Evolutionary conservation across 2,113 vertebrate genomes (phyloP).

Genomic region (Caloenas nicobarica): DNA sequence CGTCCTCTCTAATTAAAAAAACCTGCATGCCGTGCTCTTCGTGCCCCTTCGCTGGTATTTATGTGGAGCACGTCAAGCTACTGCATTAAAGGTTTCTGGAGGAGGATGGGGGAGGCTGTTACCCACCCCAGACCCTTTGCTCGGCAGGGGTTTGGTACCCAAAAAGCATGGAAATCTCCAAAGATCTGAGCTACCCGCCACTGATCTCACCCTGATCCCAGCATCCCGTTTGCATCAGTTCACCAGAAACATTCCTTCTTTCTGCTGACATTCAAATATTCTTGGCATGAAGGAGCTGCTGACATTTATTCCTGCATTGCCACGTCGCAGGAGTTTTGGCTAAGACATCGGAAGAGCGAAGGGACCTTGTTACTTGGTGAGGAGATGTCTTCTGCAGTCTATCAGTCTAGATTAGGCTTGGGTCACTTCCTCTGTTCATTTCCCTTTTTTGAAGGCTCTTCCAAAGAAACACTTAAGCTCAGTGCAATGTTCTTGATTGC

Average conservation of each 20-base stretch:
- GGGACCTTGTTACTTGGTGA: background rate
- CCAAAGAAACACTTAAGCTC: background rate
- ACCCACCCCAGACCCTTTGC: background rate
- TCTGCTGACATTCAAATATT: slow-evolving; percentile 1
- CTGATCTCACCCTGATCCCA: background rate
- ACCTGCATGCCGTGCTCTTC: fast-evolving
- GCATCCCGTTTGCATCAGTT: background rate
- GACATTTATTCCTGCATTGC: slow-evolving; percentile 3
- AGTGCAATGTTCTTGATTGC: slow-evolving; percentile 42
- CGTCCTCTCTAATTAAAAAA: background rate
- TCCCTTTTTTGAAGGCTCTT: background rate
- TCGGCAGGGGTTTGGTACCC: fast-evolving
- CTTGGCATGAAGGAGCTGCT: background rate
- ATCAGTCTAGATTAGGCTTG: slow-evolving; percentile 8
- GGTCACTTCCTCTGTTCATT: slow-evolving; percentile 34
- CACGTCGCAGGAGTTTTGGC: background rate
- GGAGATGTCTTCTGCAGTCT: background rate
- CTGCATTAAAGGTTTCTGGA: background rate
- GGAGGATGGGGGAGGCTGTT: background rate
- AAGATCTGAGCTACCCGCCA: background rate
- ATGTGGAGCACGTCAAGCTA: background rate
- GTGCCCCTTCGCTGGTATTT: background rate
- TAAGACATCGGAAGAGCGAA: background rate
- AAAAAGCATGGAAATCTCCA: background rate
- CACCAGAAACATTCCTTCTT: background rate